Conservation (phyloP, 2,797 vertebrate genomes). For the Mareca strepera region DNA sequence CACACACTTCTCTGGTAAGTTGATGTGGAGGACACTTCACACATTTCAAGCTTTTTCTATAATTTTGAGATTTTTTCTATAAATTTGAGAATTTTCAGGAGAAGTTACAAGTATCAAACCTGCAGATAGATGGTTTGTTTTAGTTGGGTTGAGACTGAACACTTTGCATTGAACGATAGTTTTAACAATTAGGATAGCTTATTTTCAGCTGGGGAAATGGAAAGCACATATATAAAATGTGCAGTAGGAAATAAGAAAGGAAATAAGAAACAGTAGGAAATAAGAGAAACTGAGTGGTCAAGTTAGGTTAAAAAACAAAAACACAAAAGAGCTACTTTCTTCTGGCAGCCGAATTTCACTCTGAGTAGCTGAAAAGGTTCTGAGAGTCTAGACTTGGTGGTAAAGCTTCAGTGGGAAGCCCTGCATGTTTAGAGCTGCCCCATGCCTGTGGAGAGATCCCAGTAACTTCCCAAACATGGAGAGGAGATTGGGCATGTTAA, state of each 20-base stretch:
- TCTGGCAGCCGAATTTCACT: background rate
- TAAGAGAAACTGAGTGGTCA: background rate
- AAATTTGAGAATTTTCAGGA: background rate
- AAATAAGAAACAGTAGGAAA: background rate
- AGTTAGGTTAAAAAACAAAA: background rate
- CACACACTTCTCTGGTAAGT: constrained; percentile 85
- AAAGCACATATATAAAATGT: background rate
- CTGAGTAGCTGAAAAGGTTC: background rate
- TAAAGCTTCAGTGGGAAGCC: background rate
- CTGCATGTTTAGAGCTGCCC: background rate
- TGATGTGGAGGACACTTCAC: accelerated
- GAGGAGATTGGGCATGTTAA: background rate
- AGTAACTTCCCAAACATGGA: background rate
- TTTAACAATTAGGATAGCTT: background rate
- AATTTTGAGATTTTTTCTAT: background rate
- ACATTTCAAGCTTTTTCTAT: background rate
- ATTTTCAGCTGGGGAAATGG: background rate
- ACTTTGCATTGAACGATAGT: background rate
- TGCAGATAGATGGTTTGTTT: background rate
- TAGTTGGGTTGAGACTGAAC: background rate
- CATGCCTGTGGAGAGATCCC: background rate
- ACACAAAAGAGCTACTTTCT: background rate
- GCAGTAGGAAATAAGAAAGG: background rate
- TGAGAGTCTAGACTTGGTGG: background rate
- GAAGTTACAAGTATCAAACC: background rate